phyloP scores from a whole-genome alignment of 1,140 invertebrate genomes.

The Pseudoatta argentina region DNA sequence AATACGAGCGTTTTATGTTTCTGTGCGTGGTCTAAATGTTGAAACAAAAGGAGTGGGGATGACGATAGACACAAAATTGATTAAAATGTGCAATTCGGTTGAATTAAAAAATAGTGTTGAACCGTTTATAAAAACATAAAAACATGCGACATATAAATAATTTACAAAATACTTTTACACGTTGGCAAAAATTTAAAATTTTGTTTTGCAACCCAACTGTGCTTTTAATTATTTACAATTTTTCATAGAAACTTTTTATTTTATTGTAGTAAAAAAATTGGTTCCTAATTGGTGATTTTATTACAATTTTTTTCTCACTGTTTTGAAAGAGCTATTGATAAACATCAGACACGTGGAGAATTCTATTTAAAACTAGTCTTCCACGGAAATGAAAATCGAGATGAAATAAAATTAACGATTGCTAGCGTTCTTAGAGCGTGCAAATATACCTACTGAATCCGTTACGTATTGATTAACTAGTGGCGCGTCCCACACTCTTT shows the following conservation, averaged over 20 bases:
- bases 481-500: conserved; percentile 20
- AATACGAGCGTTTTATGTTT: no score
- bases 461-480: conserved; percentile 64
- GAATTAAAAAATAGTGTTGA: background rate
- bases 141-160: background rate
- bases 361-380: conserved; percentile 18
- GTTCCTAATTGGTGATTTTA: background rate
- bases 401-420: conserved; percentile 58
- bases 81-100: no score
- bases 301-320: background rate
- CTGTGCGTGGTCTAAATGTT: no score
- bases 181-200: background rate
- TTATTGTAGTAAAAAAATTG: background rate
- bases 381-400: conserved; percentile 21
- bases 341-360: background rate
- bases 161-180: background rate
- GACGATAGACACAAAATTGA: no score
- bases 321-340: conserved; percentile 6
- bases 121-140: background rate
- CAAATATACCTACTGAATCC: background rate
- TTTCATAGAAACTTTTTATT: background rate
- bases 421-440: conserved; percentile 16
- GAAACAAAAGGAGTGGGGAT: no score
- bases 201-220: background rate
- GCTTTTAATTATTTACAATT: background rate